Conservation (phyloP, 35 echinoderm and acorn worm species). For the Ophioderma brevispina region DNA sequence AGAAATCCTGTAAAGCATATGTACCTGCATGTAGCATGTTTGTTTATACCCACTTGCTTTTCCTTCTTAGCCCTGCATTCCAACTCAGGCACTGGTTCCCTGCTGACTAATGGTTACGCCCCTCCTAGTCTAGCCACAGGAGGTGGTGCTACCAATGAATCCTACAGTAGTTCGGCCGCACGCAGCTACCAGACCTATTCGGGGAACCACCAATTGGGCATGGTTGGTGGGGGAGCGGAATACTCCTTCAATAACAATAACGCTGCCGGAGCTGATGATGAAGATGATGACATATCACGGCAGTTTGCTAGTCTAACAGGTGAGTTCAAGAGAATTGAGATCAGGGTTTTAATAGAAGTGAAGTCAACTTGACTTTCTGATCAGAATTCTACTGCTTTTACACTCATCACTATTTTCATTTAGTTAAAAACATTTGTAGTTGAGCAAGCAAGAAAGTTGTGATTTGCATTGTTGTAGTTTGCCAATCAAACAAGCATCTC, state of each 20-base stretch:
- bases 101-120: not conserved
- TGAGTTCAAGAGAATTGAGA: no score
- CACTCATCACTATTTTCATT: no score
- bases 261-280: not conserved
- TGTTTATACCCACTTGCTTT: not conserved
- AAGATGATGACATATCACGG: not conserved
- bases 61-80: not conserved
- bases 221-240: not conserved
- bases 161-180: not conserved
- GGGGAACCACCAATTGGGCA: not conserved
- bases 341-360: not conserved
- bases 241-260: constrained; percentile 43
- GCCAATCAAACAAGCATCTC: no score
- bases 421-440: no score
- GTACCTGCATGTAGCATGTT: not conserved
- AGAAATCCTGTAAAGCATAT: no score
- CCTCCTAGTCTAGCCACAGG: not conserved
- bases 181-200: not conserved
- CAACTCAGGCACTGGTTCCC: not conserved
- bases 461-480: no score
- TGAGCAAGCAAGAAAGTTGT: no score
- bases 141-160: not conserved
- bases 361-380: no score
- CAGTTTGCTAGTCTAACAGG: not conserved
- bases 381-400: no score